Percentiles rank a stretch among this genome's conserved stretches.
These are phyloP conservation scores for Palaemon carinicauda DNA, from an alignment of 1,140 invertebrate genomes.

Conservation along the genomic window DNA sequence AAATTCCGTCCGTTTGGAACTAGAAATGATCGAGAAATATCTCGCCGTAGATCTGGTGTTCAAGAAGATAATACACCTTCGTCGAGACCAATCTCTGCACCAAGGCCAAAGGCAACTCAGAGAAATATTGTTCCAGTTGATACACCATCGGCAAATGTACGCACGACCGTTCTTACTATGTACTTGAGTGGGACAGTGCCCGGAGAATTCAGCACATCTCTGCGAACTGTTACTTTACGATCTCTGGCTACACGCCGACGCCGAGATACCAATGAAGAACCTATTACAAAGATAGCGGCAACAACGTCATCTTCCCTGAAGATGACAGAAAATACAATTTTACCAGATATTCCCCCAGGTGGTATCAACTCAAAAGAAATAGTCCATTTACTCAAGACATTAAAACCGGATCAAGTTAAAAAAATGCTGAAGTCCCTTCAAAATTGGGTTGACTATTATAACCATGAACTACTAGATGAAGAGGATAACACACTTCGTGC, in stretches of 20 bases:
- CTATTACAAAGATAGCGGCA: not conserved
- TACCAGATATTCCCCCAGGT: not conserved
- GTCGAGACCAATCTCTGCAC: not conserved
- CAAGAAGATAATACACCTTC: not conserved
- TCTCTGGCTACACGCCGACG: conserved; percentile 29
- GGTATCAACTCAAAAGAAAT: conserved; percentile 29
- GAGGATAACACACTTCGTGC: not conserved
- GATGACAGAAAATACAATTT: not conserved
- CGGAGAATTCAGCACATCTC: conserved; percentile 44
- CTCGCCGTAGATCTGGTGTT: conserved; percentile 2
- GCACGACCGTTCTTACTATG: conserved; percentile 56
- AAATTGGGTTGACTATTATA: conserved; percentile 57
- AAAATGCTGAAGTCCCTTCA: conserved; percentile 56
- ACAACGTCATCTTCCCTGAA: not conserved
- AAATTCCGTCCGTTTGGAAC: conserved; percentile 40
- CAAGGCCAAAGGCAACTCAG: not conserved
- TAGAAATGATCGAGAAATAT: conserved; percentile 32
- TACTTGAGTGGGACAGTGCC: conserved; percentile 54
- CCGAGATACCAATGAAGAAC: conserved; percentile 13
- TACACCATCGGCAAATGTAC: not conserved
- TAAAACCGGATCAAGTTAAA: conserved; percentile 42
- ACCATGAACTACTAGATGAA: conserved; percentile 50
- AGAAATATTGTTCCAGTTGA: not conserved
- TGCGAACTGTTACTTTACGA: conserved; percentile 50
- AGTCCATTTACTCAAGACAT: conserved; percentile 45